These are phyloP conservation scores for Blastobasis adustella DNA, from an alignment of 2,888 invertebrate species.

Conservation along the genomic window DNA sequence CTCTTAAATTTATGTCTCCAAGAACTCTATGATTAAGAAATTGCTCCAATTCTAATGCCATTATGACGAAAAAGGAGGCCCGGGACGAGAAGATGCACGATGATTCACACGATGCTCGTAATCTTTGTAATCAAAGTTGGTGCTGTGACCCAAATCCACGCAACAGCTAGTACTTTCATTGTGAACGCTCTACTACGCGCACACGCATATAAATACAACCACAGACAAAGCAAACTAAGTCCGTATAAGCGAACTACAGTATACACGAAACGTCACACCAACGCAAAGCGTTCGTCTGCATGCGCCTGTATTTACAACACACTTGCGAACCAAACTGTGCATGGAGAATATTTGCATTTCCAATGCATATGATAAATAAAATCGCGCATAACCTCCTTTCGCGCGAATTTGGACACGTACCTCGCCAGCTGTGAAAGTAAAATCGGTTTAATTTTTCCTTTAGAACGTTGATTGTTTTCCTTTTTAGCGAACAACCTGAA, in stretches of 20 bases:
- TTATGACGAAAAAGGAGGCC: background rate
- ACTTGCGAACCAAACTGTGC: constrained; percentile 15
- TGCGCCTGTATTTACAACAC: constrained; percentile 24
- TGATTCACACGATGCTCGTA: constrained; percentile 67
- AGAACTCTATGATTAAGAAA: no score
- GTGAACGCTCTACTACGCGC: constrained; percentile 60
- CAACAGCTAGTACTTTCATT: constrained; percentile 72
- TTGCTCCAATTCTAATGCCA: no score
- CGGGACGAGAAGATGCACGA: constrained; percentile 49
- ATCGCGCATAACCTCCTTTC: background rate
- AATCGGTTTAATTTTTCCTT: no score
- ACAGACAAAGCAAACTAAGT: constrained; percentile 13
- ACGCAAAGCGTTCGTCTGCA: constrained; percentile 23
- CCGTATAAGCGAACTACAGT: constrained; percentile 13
- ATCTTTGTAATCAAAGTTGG: constrained; percentile 73
- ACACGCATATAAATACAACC: constrained; percentile 24
- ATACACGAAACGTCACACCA: constrained; percentile 19
- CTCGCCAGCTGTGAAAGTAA: background rate
- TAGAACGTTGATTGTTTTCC: no score
- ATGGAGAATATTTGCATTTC: constrained; percentile 28
- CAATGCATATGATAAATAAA: background rate
- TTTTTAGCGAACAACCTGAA: background rate
- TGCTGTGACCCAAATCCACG: constrained; percentile 70
- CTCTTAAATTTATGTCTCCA: no score
- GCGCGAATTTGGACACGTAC: background rate